Evolutionary conservation across 2,888 invertebrate species (phyloP), one percentile per base, ranked within the genome.

Genomic region (Junonia oenone): DNA sequence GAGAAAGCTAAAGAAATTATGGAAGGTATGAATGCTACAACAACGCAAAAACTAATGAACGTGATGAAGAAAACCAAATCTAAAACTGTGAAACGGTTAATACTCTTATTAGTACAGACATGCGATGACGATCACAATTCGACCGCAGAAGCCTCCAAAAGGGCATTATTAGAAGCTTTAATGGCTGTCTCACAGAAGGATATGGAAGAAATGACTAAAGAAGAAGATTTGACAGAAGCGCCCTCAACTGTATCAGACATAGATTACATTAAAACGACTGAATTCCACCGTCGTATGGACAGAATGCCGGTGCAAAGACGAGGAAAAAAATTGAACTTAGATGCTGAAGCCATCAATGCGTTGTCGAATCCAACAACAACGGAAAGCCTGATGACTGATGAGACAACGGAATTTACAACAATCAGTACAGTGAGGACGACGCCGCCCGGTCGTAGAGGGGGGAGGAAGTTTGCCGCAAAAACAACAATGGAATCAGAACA

Each of bases 1-100:
- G 91, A 92, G 67, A 93, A 93, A 65, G 94, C 96, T 0, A 94
- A 95, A 67, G 93, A 95, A 78, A 93, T 96, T 67, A 94, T 96
- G 73, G 94, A 93, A 0, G 93, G 93, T 14, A 88, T 96, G 59
- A 96, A 96, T 68, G 93, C 94, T 8, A 93, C 95, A 0, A 95
- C 95, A 59, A 92, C 94, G 0, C 91, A 93, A 58, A 94, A 95
- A 64, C 86, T 96, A 52, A 93, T 95, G 91, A 92, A 93, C 59
- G 95, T 95, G 35, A 96, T 96, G 96, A 94, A 94, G 70, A 94
- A 95, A 73, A 96, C 96, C 0, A 93, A 92, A 64, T 95, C 96
- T 64, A 94, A 94, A 55, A 93, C 94, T 0, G 95, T 95, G 0
- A 91, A 94, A 48, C 91, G 95, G 62, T 83, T 96, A 27, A 93